Base-by-base conservation (phyloP, 1,140 invertebrate species). In the Magallana angulata region DNA sequence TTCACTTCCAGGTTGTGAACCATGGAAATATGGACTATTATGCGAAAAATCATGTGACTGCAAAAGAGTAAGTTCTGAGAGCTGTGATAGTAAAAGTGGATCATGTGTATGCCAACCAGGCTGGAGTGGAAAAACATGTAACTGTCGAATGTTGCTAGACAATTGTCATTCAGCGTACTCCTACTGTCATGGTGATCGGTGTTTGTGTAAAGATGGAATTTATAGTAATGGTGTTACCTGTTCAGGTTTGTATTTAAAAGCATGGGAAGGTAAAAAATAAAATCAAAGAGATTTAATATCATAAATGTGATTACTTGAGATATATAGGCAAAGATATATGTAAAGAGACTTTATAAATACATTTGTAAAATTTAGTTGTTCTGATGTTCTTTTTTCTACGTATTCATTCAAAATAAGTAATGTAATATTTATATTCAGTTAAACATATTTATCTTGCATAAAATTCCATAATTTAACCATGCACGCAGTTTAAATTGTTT, bases 41-140 rank as follows among this genome's bases (percentile, higher is more conserved):
- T 76, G 68, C 30, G 68, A 76, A 48, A 36, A 76, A 76, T 76
- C 68, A 36, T 76, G 68, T 30, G 8, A 76, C 24, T 76, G 68
- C 68, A 76, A 11, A 30, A 76, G 68, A 76, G 24, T 8, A 2
- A 76, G 11, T 4, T 76, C 68, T 30, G 24, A 76, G 36, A 30
- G 68, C 11, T 76, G 68, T 76, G 11, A 76, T 30, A 76, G 68
- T 76, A 18, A 76, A 24, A 76, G 18, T 12, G 68, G 68, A 76
- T 36, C 11, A 8, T 76, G 68, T 76, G 36, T 76, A 30, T 76
- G 68, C 24, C 24, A 12, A 12, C 2, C 68, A 30, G 68, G 68
- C 12, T 76, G 68, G 68, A 76, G 68, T 30, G 68, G 68, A 11
- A 30, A 76, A 30, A 76, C 18, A 36, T 76, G 68, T 30, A 12